These are phyloP conservation scores for Garra rufa DNA, from an alignment of 2,113 vertebrate species.

Conservation along the genomic window DNA sequence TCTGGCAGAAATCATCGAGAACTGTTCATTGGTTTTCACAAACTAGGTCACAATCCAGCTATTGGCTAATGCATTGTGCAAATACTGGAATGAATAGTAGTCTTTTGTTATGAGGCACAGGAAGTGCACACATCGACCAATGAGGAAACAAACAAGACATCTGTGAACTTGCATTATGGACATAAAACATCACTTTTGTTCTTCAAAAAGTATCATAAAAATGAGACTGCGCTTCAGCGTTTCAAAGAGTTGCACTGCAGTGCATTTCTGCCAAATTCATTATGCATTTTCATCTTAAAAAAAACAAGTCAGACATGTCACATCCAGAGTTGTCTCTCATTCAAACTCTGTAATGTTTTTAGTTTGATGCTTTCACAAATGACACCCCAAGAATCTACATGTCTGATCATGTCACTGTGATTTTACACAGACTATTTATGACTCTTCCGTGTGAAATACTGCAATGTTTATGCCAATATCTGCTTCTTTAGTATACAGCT, in stretches of 20 bases:
- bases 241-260: neutral
- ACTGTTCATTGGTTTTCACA: neutral
- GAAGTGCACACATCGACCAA: neutral
- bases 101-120: neutral
- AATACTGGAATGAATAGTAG: neutral
- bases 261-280: neutral
- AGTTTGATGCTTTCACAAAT: neutral
- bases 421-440: neutral
- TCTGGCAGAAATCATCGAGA: neutral
- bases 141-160: neutral
- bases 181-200: neutral
- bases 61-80: constrained; percentile 7
- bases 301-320: neutral
- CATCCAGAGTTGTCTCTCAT: neutral
- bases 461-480: neutral
- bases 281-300: neutral
- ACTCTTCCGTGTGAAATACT: neutral
- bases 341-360: neutral
- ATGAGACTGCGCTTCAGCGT: neutral
- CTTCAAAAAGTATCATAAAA: neutral
- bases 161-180: neutral
- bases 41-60: neutral
- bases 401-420: neutral
- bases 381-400: neutral
- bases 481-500: neutral